phyloP scores from a whole-genome alignment of 2,797 vertebrate species.

The Erethizon dorsatum region DNA sequence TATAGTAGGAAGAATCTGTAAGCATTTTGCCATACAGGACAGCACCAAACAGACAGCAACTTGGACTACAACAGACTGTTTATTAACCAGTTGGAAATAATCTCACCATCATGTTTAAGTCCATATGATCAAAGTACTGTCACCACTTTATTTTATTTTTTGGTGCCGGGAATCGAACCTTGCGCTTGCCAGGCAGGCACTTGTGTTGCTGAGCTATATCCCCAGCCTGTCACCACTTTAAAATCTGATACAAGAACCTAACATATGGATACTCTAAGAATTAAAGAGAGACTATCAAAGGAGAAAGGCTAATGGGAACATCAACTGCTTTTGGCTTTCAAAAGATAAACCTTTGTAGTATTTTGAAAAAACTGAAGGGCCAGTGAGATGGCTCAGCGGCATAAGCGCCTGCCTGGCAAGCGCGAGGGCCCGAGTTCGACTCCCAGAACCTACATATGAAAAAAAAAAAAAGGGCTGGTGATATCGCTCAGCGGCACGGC shows the following conservation, averaged over 20 bases:
- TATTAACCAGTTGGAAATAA: background rate
- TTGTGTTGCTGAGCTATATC: too few relatives aligned
- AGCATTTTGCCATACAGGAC: background rate
- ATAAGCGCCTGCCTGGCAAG: too few relatives aligned
- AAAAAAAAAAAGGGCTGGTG: too few relatives aligned
- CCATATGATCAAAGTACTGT: background rate
- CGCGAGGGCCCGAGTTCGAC: too few relatives aligned
- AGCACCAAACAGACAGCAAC: background rate
- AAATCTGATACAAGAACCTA: background rate
- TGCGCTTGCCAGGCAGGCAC: too few relatives aligned
- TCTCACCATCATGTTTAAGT: background rate
- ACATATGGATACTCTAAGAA: constrained; percentile 33
- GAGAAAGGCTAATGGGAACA: constrained; percentile 41
- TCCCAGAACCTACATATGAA: too few relatives aligned
- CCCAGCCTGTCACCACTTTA: too few relatives aligned
- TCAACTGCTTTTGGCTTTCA: background rate
- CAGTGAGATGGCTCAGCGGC: too few relatives aligned
- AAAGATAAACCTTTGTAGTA: background rate
- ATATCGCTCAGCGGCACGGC: too few relatives aligned
- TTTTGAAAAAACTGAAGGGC: background rate
- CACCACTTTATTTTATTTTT: background rate
- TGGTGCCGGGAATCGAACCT: too few relatives aligned
- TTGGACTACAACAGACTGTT: background rate
- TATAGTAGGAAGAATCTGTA: background rate
- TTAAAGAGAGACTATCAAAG: background rate